Evolutionary conservation across 1,140 invertebrate species (phyloP).

Genomic region (Coboldia fuscipes): DNA sequence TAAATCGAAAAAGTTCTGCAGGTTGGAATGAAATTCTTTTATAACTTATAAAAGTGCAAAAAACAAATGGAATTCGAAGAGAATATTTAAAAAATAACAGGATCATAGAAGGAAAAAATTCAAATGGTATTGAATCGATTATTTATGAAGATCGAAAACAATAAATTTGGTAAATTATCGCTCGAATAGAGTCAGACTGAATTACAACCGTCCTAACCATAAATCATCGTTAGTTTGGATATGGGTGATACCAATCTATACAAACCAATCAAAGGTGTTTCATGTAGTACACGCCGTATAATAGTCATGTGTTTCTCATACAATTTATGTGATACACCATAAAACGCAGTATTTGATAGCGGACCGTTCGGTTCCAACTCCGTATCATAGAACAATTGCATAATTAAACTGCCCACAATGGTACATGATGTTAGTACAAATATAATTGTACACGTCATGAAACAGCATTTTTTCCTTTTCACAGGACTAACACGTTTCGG

Average conservation of each 20-base stretch:
- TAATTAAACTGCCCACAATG: background rate
- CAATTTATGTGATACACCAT: constrained; percentile 27
- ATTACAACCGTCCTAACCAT: no score
- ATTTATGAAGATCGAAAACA: no score
- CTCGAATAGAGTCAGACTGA: no score
- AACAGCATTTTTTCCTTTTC: background rate
- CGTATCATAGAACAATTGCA: background rate
- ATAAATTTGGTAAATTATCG: no score
- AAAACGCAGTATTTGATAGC: no score
- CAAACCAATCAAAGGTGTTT: constrained; percentile 25
- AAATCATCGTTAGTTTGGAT: no score
- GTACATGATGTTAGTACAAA: background rate
- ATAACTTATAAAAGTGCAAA: constrained; percentile 14
- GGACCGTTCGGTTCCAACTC: no score
- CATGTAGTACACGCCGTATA: constrained; percentile 30
- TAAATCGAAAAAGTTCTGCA: no score
- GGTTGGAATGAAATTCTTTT: no score
- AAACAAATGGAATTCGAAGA: background rate
- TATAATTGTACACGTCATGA: background rate
- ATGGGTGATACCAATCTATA: no score
- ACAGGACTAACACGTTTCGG: no score
- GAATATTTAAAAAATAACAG: background rate
- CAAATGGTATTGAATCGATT: no score
- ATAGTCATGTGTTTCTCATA: constrained; percentile 31
- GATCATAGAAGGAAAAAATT: background rate